Evolutionary conservation across 2,797 vertebrate genomes (phyloP).

Genomic region (Enteromius viviparus): DNA sequence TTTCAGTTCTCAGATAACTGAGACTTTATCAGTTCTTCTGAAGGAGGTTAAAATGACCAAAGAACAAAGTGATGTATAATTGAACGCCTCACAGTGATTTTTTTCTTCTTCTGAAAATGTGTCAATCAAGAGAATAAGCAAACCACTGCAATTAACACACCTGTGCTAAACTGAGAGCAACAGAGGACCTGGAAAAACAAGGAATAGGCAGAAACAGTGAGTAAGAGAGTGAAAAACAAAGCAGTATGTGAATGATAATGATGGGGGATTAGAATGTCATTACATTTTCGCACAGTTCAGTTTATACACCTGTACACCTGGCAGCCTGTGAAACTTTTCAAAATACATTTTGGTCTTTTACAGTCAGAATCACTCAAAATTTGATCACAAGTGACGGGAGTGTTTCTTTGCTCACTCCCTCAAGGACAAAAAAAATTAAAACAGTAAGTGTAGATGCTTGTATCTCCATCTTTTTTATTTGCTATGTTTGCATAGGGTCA

Average conservation of each 20-base stretch:
- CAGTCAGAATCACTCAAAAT: conserved; percentile 1
- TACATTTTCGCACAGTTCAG: neutral
- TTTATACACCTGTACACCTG: conserved; percentile 6
- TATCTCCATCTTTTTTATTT: conserved; percentile 29
- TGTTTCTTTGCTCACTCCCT: neutral
- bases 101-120: neutral
- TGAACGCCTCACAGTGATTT: neutral
- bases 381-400: neutral
- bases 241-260: conserved; percentile 2
- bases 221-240: neutral
- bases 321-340: neutral
- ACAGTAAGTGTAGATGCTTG: neutral
- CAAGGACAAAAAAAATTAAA: neutral
- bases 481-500: conserved; percentile 70
- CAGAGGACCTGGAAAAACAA: neutral
- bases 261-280: neutral
- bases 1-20: neutral
- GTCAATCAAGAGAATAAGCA: neutral
- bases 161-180: conserved; percentile 9
- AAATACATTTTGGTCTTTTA: neutral
- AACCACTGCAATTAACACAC: conserved; percentile 14
- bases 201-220: neutral
- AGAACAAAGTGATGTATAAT: neutral
- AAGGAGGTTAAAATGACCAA: neutral
- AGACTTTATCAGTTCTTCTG: neutral